phyloP scores from a whole-genome alignment of 2,888 invertebrate genomes.

The Podabrus alpinus region DNA sequence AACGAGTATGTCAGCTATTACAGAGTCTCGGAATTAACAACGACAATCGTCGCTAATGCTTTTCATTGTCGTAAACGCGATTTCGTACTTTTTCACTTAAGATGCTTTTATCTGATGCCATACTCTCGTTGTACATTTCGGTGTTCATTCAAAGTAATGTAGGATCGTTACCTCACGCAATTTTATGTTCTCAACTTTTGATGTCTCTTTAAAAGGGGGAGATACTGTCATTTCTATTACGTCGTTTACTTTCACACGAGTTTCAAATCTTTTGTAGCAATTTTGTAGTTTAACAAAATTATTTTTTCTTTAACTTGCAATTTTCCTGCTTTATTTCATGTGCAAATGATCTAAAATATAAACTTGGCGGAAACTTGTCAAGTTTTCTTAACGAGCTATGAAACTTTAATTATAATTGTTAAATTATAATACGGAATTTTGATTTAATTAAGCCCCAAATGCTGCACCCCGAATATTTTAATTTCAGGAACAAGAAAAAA shows the following conservation, averaged over 20 bases:
- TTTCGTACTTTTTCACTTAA: slow-evolving; percentile 24
- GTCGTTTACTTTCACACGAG: slow-evolving; percentile 24
- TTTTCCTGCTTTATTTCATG: neutral
- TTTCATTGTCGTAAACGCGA: slow-evolving; percentile 35
- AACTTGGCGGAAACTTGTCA: neutral
- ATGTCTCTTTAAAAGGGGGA: slow-evolving; percentile 18
- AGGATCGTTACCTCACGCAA: slow-evolving; percentile 18
- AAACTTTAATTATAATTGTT: neutral
- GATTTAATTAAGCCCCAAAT: too few species aligned
- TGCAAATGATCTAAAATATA: neutral
- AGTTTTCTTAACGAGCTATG: neutral
- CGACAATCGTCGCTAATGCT: slow-evolving; percentile 37
- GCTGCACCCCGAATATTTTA: too few species aligned
- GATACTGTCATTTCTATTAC: slow-evolving; percentile 20
- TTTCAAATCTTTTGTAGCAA: neutral
- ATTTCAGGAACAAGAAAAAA: too few species aligned
- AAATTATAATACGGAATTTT: too few species aligned
- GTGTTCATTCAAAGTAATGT: slow-evolving; percentile 10
- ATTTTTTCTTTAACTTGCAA: neutral
- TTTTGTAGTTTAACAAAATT: neutral
- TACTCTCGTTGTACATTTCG: slow-evolving; percentile 8
- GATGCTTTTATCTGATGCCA: slow-evolving; percentile 16
- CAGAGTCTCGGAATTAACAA: slow-evolving; percentile 35
- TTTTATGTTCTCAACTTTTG: slow-evolving; percentile 28
- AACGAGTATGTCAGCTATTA: slow-evolving; percentile 30